phyloP scores from a whole-genome alignment of 2,797 vertebrate species.

The Fundulus diaphanus region DNA sequence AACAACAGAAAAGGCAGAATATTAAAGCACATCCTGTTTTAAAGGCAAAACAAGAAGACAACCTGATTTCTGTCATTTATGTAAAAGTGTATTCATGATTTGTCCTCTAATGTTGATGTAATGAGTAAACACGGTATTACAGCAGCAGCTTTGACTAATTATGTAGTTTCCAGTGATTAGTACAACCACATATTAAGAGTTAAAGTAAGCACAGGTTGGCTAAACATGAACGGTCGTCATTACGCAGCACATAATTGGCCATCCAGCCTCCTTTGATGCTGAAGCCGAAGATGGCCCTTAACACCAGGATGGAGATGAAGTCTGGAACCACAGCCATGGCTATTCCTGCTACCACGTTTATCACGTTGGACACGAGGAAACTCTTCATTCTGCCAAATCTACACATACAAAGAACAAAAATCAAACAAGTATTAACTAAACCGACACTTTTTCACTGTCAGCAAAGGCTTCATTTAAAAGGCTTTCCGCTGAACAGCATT shows the following conservation, averaged over 20 bases:
- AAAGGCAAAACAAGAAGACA: background rate
- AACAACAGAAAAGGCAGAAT: background rate
- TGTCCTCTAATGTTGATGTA: no score
- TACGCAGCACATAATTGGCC: constrained; percentile 89
- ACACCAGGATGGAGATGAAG: constrained; percentile 85
- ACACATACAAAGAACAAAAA: constrained; percentile 24
- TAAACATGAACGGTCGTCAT: constrained; percentile 42
- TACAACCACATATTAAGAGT: background rate
- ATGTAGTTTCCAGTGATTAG: background rate
- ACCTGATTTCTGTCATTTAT: background rate
- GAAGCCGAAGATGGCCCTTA: constrained; percentile 87
- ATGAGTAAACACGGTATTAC: background rate
- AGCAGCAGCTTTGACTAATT: background rate
- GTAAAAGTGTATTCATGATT: no score
- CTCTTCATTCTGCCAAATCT: constrained; percentile 89
- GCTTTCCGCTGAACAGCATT: background rate
- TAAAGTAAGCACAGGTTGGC: background rate
- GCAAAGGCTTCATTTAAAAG: background rate
- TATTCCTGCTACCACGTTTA: constrained; percentile 83
- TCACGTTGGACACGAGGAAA: constrained; percentile 85
- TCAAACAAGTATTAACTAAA: background rate
- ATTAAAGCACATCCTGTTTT: background rate
- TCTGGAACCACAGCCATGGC: constrained; percentile 85
- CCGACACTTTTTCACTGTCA: background rate
- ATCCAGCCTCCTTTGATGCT: constrained; percentile 93